phyloP scores from a whole-genome alignment of 2,888 invertebrate genomes.

The Dasypogon diadema region DNA sequence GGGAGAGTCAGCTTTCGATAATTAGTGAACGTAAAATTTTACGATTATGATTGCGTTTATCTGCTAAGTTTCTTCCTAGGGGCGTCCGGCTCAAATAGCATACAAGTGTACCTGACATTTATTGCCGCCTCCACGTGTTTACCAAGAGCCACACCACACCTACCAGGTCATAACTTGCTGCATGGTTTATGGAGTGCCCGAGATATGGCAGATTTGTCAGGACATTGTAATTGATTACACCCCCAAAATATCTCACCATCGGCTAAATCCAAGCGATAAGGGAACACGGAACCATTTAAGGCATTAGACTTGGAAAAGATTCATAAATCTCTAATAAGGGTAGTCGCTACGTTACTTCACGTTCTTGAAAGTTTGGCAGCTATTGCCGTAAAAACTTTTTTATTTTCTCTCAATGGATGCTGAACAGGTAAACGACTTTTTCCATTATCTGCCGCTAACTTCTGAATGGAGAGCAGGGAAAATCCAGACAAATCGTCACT shows the following conservation, averaged over 20 bases:
- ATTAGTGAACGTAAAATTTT: not conserved
- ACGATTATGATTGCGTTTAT: not conserved
- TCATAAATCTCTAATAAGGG: not conserved
- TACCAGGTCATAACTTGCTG: too few species aligned
- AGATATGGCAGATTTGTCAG: not conserved
- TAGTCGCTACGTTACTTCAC: not conserved
- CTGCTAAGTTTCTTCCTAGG: not conserved
- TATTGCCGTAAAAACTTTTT: not conserved
- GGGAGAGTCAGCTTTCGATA: not conserved
- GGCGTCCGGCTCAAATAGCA: not conserved
- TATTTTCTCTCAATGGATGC: not conserved
- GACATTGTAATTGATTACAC: not conserved
- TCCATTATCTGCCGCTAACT: conserved; percentile 13
- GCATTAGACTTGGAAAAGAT: not conserved
- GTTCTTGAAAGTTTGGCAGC: conserved; percentile 7
- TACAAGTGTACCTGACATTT: not conserved
- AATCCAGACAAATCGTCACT: conserved; percentile 33
- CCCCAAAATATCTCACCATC: not conserved
- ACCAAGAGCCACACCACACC: too few species aligned
- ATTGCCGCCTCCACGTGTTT: not conserved
- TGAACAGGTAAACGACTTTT: conserved; percentile 11
- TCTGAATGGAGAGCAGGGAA: conserved; percentile 5
- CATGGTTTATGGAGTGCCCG: too few species aligned
- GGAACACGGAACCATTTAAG: not conserved
- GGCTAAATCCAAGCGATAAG: not conserved